Base-by-base conservation (phyloP, 2,113 vertebrate genomes). In the Cyprinodon tularosa region DNA sequence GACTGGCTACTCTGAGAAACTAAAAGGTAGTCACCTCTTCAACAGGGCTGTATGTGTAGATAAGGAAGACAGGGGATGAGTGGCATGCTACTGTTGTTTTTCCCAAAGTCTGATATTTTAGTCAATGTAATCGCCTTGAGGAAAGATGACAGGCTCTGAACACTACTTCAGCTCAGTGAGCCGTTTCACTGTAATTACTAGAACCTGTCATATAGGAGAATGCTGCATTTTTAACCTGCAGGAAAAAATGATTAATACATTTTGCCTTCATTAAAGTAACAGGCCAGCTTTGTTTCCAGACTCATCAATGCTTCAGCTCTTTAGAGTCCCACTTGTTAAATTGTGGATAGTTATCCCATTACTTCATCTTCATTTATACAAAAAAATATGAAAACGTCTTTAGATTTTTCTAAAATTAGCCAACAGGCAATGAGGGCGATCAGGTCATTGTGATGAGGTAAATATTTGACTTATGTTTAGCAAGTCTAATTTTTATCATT, bases 91-190 rank as follows among this genome's bases (percentile, higher is more conserved):
- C 13, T 59, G 62, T 66, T 38, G 29, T n/a, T 40, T 66, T 20
- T 12, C 48, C 38, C 12, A 4, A 36, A 57, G 38, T 44, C 38
- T 66, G 47, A 74, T 37, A 38, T 57, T 57, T 60, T 42, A 70
- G 17, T 44, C 17, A 57, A 2, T 42, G 66, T 59, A 59, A 70
- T 57, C 15, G 39, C 37, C 12, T 70, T 22, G 7, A 38, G 50
- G 53, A 70, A 60, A 3, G 17, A 60, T 64, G 45, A 65, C 36
- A 57, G 15, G 20, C n/a, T 72, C 29, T 73, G 71, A 57, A 65
- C 12, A 7, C 36, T 53, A 53, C 63, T 72, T 64, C 61, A 62
- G 59, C 45, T 17, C 42, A 71, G 22, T 37, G 20, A 64, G 61
- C 20, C 10, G 40, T 64, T 37, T 39, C 47, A 71, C 11, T 22